These are phyloP conservation scores for Acanthosepion lycidas DNA, from an alignment of 2,888 invertebrate genomes.

Conservation along the genomic window DNA sequence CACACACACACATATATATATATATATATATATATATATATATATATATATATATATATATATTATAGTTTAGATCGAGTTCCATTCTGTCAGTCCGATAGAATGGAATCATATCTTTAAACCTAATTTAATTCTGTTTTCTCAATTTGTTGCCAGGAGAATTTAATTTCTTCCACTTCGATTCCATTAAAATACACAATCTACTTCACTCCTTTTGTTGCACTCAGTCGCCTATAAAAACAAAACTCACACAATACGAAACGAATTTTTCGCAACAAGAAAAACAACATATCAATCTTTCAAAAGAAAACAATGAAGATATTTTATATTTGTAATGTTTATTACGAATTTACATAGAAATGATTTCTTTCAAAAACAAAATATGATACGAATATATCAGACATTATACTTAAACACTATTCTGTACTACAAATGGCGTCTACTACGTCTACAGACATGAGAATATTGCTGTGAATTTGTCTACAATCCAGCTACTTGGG, in stretches of 20 bases:
- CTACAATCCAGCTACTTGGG: not conserved
- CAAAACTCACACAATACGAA: not conserved
- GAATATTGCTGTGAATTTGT: not conserved
- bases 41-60: no score
- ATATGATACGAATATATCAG: conserved; percentile 9
- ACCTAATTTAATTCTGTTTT: not conserved
- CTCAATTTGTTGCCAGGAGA: not conserved
- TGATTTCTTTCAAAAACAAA: conserved; percentile 1
- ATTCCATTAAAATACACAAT: not conserved
- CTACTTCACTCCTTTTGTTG: not conserved
- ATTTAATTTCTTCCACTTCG: not conserved
- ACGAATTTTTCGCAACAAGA: not conserved
- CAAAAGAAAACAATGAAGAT: not conserved
- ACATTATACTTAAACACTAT: conserved; percentile 14
- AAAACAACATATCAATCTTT: not conserved
- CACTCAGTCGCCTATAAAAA: not conserved
- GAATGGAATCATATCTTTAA: not conserved
- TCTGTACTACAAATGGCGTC: conserved; percentile 6
- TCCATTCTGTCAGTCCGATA: not conserved
- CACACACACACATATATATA: no score
- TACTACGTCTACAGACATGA: conserved; percentile 33
- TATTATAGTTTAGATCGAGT: not conserved
- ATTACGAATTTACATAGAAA: conserved; percentile 17
- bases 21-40: no score
- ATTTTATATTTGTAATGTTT: not conserved